Evolutionary conservation across 2,797 vertebrate genomes (phyloP).

Genomic region (Lagorchestes hirsutus): DNA sequence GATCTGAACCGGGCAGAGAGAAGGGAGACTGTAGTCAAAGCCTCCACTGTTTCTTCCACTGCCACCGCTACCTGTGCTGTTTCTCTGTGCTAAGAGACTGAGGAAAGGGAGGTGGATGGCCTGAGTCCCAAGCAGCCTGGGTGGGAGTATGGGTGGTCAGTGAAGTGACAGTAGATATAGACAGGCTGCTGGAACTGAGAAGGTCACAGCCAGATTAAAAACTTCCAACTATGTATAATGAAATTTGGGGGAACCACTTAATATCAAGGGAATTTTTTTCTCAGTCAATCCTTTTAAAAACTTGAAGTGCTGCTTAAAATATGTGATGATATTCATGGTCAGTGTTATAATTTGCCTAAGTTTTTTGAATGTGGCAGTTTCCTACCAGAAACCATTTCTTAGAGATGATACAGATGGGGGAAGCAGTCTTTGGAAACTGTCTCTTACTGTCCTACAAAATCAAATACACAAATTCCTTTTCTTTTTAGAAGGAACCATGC

Average conservation of each 20-base stretch:
- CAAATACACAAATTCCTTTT: conserved; percentile 97
- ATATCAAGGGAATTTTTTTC: conserved; percentile 96
- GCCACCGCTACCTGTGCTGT: neutral
- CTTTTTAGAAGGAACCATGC: conserved; percentile 95
- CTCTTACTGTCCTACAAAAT: conserved; percentile 96
- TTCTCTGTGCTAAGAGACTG: neutral
- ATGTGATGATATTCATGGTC: conserved; percentile 95
- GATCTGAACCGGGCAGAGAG: too few relatives aligned
- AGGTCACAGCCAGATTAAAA: conserved; percentile 95
- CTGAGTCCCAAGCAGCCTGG: neutral
- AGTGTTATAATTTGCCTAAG: conserved; percentile 95
- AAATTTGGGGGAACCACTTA: conserved; percentile 93
- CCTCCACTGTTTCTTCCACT: neutral
- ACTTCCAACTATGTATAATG: conserved; percentile 94
- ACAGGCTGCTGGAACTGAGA: conserved; percentile 86
- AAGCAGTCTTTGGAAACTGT: conserved; percentile 96
- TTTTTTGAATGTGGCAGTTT: conserved; percentile 96
- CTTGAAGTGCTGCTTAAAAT: conserved; percentile 95
- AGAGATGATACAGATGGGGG: conserved; percentile 96
- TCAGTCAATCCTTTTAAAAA: conserved; percentile 94
- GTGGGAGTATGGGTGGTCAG: neutral
- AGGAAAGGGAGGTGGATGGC: neutral
- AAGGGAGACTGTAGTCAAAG: neutral
- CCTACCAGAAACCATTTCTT: conserved; percentile 96
- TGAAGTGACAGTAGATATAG: neutral